Evolutionary conservation across 1,140 invertebrate genomes (phyloP), one percentile per base, ranked within the genome.

Genomic region (Lasioglossum albipes): DNA sequence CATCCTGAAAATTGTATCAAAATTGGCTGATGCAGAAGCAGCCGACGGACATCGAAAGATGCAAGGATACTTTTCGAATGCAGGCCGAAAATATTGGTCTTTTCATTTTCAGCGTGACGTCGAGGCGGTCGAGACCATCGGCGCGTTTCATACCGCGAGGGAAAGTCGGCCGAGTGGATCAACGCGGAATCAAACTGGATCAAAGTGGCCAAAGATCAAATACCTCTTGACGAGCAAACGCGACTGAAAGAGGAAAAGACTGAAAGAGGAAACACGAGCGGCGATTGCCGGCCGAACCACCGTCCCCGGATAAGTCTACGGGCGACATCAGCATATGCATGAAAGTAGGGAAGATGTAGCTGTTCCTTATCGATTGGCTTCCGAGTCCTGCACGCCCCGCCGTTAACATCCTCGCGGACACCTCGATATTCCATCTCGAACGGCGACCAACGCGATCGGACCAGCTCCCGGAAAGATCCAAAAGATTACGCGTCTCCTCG

Each of bases 291-390:
- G 80, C 16, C 78, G 65, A n/a, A 71, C 83, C 79, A 75, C 66
- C 75, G 65, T 86, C 77, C 75, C 83, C 64, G 83, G 74, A 54
- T 9, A 85, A 84, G 89, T 87, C 84, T 87, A 87, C 87, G 88
- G 88, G 86, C 88, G 89, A 89, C 88, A 91, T 91, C 90, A 90
- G 90, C 90, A 91, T 91, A 91, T 91, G 90, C 87, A 91, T 91
- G 90, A 91, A 91, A 91, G 87, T 87, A 91, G 90, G 90, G 90
- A 88, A 85, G 89, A 87, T 85, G 88, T 83, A 87, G 87, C 69
- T 84, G 84, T 82, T 79, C 85, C 78, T 78, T 90, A 91, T 91
- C 90, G 90, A 91, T 91, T 90, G 86, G 83, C 82, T 82, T 85
- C 85, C 85, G 87, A 85, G 84, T 89, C 83, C 84, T 85, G 69